Conservation (phyloP, 2,797 vertebrate species). For the Crypturellus tataupa region DNA sequence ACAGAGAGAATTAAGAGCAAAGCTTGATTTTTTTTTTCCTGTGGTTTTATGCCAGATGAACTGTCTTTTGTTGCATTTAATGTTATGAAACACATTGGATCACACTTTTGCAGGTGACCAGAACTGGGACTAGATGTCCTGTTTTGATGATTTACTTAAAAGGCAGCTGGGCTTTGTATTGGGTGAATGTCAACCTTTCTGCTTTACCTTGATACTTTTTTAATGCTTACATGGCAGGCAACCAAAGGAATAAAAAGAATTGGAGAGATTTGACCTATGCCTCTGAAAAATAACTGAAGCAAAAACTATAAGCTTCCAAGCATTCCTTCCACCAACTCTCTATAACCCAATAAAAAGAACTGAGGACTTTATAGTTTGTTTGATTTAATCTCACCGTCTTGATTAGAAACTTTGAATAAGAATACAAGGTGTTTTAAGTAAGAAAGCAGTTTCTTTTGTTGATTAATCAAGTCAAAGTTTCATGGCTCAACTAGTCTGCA, state of each 20-base stretch:
- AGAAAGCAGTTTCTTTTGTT: conserved; percentile 4
- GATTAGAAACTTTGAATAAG: conserved; percentile 6
- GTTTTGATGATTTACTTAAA: conserved; percentile 28
- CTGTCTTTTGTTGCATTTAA: not conserved
- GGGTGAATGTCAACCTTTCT: not conserved
- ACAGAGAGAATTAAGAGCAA: not conserved
- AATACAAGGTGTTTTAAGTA: not conserved
- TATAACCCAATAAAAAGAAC: not conserved
- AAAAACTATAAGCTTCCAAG: not conserved
- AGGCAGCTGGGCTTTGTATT: not conserved
- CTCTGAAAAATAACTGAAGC: not conserved
- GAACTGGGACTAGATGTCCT: not conserved
- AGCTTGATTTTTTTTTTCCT: not conserved
- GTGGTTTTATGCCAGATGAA: not conserved
- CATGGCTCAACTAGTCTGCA: not conserved
- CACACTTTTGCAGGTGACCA: not conserved
- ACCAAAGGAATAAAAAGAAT: not conserved
- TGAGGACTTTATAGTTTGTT: not conserved
- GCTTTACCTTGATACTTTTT: not conserved
- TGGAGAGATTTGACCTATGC: not conserved
- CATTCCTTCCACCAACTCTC: not conserved
- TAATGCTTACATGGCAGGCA: not conserved
- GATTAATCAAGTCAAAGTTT: conserved; percentile 5
- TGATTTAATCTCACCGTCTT: conserved; percentile 11
- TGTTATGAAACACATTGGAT: not conserved